phyloP scores from a whole-genome alignment of 2,113 vertebrate species.

The Holacanthus passer region DNA sequence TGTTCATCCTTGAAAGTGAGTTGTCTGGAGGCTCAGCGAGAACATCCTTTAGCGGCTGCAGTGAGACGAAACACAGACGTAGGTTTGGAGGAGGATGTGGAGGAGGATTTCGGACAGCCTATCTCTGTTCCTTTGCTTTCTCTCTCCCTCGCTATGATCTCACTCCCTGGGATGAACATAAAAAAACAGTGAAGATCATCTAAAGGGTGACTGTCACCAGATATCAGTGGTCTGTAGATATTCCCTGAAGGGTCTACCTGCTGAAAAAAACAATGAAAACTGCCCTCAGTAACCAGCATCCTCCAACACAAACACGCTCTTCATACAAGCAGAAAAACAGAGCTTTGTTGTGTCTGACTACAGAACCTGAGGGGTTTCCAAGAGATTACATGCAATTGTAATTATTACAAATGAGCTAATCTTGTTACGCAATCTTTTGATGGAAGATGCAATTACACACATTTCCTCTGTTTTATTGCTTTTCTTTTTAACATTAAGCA shows the following conservation, averaged over 20 bases:
- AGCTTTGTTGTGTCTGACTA: conserved; percentile 25
- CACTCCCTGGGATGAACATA: conserved; percentile 14
- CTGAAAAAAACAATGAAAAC: conserved; percentile 12
- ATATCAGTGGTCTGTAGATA: conserved; percentile 45
- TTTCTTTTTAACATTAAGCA: background rate
- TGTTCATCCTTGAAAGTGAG: conserved; percentile 35
- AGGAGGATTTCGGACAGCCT: conserved; percentile 32
- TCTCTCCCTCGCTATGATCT: conserved; percentile 9
- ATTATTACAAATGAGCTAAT: conserved; percentile 42
- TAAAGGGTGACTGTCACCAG: conserved; percentile 50
- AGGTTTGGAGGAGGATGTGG: conserved; percentile 43
- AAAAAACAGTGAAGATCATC: conserved; percentile 44
- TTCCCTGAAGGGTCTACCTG: conserved; percentile 45
- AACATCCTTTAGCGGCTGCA: conserved; percentile 23
- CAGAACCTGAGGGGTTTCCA: background rate
- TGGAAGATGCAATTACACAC: conserved; percentile 23
- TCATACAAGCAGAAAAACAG: conserved; percentile 8
- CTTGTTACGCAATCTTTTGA: conserved; percentile 28
- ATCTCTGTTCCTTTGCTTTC: background rate
- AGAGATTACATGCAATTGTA: conserved; percentile 13
- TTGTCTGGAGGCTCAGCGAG: conserved; percentile 35
- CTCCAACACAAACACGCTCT: conserved; percentile 28
- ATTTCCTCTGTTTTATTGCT: background rate
- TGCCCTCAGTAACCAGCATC: conserved; percentile 29
- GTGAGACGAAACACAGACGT: conserved; percentile 32